A percentile compares a stretch with the other conserved stretches of the same genome.
phyloP scores from a whole-genome alignment of 2,888 invertebrate genomes.

The Fragum fragum region DNA sequence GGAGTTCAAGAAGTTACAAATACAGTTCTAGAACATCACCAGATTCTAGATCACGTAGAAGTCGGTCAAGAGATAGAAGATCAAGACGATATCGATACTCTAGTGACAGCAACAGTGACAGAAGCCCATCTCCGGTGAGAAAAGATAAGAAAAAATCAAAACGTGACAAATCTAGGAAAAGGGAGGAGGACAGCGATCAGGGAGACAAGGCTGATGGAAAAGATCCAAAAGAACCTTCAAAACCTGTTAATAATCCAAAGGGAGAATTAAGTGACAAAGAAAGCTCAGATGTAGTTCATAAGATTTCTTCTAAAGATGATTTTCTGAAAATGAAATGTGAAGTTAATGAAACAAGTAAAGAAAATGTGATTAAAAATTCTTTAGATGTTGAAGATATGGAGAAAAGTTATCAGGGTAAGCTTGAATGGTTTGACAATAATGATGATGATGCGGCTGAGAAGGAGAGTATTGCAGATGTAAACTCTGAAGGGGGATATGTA shows the following conservation, averaged over 20 bases:
- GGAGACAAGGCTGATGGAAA: conserved; percentile 18
- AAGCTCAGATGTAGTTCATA: too few relatives aligned
- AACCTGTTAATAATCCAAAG: neutral
- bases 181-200: conserved; percentile 21
- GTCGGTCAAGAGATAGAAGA: conserved; percentile 45
- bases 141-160: conserved; percentile 14
- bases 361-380: too few relatives aligned
- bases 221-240: conserved; percentile 15
- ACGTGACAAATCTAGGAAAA: conserved; percentile 16
- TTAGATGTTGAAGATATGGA: neutral
- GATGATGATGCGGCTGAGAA: neutral
- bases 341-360: neutral
- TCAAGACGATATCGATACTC: conserved; percentile 29
- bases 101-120: conserved; percentile 28
- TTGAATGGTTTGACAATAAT: neutral
- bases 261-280: neutral
- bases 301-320: too few relatives aligned
- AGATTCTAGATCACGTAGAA: conserved; percentile 33
- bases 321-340: neutral
- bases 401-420: neutral
- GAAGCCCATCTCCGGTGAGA: conserved; percentile 25
- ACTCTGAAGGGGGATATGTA: conserved; percentile 14
- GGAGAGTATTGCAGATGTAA: neutral
- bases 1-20: conserved; percentile 22
- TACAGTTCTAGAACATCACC: conserved; percentile 26